Conservation (phyloP, 2,113 vertebrate species). For the Salvelinus alpinus region DNA sequence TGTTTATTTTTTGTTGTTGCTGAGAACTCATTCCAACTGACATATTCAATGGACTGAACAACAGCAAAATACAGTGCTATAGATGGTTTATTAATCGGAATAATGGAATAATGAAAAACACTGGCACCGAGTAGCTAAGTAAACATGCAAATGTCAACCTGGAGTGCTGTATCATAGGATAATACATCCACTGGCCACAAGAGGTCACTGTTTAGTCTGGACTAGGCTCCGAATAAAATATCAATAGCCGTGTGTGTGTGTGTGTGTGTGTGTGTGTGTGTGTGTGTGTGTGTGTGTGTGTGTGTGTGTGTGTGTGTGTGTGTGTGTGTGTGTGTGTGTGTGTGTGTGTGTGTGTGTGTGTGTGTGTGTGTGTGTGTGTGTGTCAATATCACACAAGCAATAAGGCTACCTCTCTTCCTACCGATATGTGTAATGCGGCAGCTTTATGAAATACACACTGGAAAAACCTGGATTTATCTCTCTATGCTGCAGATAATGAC, state of each 20-base stretch:
- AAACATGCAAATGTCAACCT: too few species aligned
- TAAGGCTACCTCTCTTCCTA: background rate
- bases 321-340: conserved; percentile 4
- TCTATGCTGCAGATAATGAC: background rate
- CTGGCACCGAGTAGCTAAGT: too few species aligned
- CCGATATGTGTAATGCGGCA: background rate
- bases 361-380: too few species aligned
- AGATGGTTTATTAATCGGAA: too few species aligned
- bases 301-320: background rate
- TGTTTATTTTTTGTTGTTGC: too few species aligned
- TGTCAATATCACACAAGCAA: background rate
- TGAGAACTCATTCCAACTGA: too few species aligned
- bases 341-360: conserved; percentile 1
- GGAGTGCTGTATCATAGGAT: background rate
- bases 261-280: background rate
- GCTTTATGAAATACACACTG: background rate
- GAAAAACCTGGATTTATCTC: background rate
- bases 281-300: too few species aligned
- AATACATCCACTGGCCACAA: conserved; percentile 25
- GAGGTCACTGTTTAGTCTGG: conserved; percentile 34
- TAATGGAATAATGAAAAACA: too few species aligned
- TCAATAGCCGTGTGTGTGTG: background rate
- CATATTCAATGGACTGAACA: background rate
- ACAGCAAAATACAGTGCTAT: too few species aligned
- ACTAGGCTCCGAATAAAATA: background rate